Base-by-base conservation (phyloP, 2,888 invertebrate genomes). In the Papilio gigon region DNA sequence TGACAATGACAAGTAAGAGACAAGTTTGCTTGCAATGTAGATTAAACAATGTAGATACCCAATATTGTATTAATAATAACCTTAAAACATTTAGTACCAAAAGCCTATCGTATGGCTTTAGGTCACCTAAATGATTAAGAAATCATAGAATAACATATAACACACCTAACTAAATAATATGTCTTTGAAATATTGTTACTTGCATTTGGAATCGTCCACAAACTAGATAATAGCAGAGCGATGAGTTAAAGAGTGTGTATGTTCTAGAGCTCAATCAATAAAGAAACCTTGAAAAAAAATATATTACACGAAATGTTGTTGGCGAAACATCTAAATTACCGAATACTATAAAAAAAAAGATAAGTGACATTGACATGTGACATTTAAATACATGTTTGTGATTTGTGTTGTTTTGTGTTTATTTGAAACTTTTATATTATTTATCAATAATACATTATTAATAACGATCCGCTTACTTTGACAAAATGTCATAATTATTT, bases 1-100 rank as follows among this genome's bases (percentile, higher is more conserved):
- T 37, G 44, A 60, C 58, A 67, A 50, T 37, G 44, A 60, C 58
- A 65, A 56, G 22, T 8, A 22, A 12, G 30, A 1, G 2, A 12
- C 22, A 22, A 37, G 6, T n/a, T 37, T 37, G 37, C 0, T 25
- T 22, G 40, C 6, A n/a, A 53, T 22, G n/a, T 42, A 61, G 40
- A 27, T 27, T 27, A 61, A 5, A 61, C 6, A 40, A 22, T 27
- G 27, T 25, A 61, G 61, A 61, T 61, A 27, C n/a, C 3, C 1
- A 17, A 27, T 70, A 62, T 71, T 64, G 1, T 9, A 9, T 35
- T 14, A 37, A 37, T 4, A 37, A 37, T 4, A 37, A 37, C n/a
- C n/a, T n/a, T n/a, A 14, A 37, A 14, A 11, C 1, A 14, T 37
- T 37, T 14, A 14, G 37, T 37, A 4, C 12, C 14, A 0, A 17